Evolutionary conservation across 2,113 vertebrate genomes (phyloP).

Genomic region (Phoenicopterus ruber): DNA sequence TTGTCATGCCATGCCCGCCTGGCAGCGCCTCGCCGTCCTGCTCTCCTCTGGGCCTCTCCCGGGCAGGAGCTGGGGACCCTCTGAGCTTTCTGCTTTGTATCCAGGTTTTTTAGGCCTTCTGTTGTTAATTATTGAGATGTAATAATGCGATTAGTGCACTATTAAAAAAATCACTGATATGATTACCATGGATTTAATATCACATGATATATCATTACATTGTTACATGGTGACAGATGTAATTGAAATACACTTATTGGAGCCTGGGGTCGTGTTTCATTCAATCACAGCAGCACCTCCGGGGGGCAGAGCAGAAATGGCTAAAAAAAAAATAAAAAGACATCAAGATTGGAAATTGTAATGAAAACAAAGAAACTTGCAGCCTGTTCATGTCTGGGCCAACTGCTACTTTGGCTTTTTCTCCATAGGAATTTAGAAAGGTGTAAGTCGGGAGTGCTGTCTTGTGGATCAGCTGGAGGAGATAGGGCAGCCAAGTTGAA

Average conservation of each 20-base stretch:
- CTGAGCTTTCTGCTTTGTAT: constrained; percentile 51
- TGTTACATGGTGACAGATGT: constrained; percentile 96
- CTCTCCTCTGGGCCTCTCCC: neutral
- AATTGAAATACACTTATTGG: constrained; percentile 99
- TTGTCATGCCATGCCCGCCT: neutral
- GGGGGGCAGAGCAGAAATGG: constrained; percentile 70
- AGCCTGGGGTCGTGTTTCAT: constrained; percentile 89
- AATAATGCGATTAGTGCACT: constrained; percentile 83
- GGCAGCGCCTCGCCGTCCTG: neutral
- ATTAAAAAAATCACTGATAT: constrained; percentile 87
- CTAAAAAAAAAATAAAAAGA: constrained; percentile 65
- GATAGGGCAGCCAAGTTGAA: neutral
- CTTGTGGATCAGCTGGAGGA: neutral
- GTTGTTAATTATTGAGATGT: constrained; percentile 85
- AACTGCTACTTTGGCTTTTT: constrained; percentile 40
- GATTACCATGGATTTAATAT: constrained; percentile 99
- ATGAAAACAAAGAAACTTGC: constrained; percentile 77
- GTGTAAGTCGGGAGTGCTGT: accelerated
- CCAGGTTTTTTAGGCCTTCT: constrained; percentile 72
- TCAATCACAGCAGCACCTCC: constrained; percentile 86
- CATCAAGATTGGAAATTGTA: constrained; percentile 73
- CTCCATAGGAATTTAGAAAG: neutral
- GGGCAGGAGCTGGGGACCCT: neutral
- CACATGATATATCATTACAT: constrained; percentile 98
- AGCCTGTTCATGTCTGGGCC: constrained; percentile 23